These are phyloP conservation scores for Tinamus major DNA, from an alignment of 2,797 vertebrate species.

Conservation along the genomic window DNA sequence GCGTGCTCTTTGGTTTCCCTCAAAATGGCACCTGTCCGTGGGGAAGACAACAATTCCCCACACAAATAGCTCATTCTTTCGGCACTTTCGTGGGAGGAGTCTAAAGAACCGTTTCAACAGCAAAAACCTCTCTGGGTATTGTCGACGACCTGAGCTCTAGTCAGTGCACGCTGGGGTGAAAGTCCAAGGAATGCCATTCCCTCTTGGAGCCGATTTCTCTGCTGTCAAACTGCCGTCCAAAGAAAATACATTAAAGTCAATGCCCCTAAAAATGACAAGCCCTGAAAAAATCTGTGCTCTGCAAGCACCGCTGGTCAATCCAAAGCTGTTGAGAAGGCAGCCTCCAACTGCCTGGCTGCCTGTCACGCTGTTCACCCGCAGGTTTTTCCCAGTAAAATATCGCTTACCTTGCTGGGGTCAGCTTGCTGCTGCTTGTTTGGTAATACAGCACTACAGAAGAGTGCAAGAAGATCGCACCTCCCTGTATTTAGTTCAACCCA, in stretches of 20 bases:
- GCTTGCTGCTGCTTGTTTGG: not conserved
- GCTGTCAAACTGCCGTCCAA: not conserved
- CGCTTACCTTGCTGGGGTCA: not conserved
- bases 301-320: not conserved
- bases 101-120: not conserved
- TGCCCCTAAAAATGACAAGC: conserved; percentile 16
- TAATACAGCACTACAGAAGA: not conserved
- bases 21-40: not conserved
- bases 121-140: conserved; percentile 29
- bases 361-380: not conserved
- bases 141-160: conserved; percentile 6
- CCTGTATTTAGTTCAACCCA: not conserved
- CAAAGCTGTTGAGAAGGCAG: not conserved
- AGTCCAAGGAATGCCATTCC: conserved; percentile 32
- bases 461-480: not conserved
- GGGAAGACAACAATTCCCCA: not conserved
- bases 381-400: conserved; percentile 36
- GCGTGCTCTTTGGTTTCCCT: conserved; percentile 1
- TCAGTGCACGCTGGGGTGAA: conserved; percentile 21
- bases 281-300: not conserved
- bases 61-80: conserved; percentile 35
- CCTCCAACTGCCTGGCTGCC: conserved; percentile 5
- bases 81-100: not conserved
- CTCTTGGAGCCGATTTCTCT: not conserved
- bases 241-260: conserved; percentile 53